phyloP scores from a whole-genome alignment of 2,113 vertebrate genomes.

The Oostethus manadensis region DNA sequence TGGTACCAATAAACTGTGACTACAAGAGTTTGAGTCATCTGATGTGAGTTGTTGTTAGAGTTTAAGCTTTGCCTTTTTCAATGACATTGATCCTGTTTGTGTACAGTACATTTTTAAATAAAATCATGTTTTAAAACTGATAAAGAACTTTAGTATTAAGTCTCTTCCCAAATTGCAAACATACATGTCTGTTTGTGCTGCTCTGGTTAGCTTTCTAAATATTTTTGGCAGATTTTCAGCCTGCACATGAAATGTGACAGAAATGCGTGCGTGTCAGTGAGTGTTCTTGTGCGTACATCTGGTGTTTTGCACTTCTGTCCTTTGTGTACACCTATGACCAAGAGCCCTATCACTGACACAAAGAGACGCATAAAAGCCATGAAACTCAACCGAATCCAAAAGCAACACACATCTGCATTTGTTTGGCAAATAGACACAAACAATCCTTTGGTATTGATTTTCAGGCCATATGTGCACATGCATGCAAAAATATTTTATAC shows the following conservation, averaged over 20 bases:
- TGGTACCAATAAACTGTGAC: slow-evolving; percentile 86
- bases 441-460: slow-evolving; percentile 24
- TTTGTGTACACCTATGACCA: slow-evolving; percentile 22
- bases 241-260: slow-evolving; percentile 29
- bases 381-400: slow-evolving; percentile 42
- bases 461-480: slow-evolving; percentile 22
- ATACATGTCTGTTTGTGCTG: not conserved
- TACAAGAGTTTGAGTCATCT: slow-evolving; percentile 77
- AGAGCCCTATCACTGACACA: slow-evolving; percentile 27
- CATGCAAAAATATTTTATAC: slow-evolving; percentile 6
- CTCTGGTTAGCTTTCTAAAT: slow-evolving; percentile 11
- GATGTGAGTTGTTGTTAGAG: slow-evolving; percentile 78
- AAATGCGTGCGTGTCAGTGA: too few species aligned
- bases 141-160: not conserved
- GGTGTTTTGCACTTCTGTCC: slow-evolving; percentile 36
- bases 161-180: not conserved
- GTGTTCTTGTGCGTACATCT: slow-evolving; percentile 29
- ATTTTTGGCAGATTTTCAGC: slow-evolving; percentile 28
- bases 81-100: slow-evolving; percentile 82
- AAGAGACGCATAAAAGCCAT: slow-evolving; percentile 39
- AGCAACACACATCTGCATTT: slow-evolving; percentile 55
- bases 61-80: slow-evolving; percentile 88
- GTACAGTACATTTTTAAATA: slow-evolving; percentile 99
- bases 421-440: slow-evolving; percentile 43
- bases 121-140: slow-evolving; percentile 83